Percentiles rank a stretch among this genome's conserved stretches.
Evolutionary conservation across 2,888 invertebrate genomes (phyloP).

Genomic region (Volucella zonaria): DNA sequence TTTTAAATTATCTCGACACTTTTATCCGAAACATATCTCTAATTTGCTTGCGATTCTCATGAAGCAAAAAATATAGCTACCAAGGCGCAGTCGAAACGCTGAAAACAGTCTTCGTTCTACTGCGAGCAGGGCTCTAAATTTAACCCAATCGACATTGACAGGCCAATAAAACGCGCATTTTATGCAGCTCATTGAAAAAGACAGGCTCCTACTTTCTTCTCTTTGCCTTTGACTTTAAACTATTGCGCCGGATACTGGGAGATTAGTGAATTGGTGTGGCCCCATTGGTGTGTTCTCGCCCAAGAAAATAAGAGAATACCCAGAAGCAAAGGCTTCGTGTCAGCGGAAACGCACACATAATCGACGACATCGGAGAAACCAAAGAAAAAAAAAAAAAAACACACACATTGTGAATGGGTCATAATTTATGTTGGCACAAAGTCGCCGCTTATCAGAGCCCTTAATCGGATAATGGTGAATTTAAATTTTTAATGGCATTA

Average conservation of each 20-base stretch:
- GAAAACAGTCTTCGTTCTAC: conserved; percentile 26
- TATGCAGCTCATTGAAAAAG: conserved; percentile 55
- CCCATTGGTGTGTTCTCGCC: background rate
- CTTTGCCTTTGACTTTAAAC: background rate
- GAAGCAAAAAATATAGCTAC: no score
- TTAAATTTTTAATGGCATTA: conserved; percentile 57
- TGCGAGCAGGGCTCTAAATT: conserved; percentile 34
- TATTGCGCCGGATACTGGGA: background rate
- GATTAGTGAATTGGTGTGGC: conserved; percentile 41
- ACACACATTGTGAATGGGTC: background rate
- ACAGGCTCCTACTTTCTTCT: conserved; percentile 17
- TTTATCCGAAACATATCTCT: conserved; percentile 70
- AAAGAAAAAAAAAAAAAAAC: background rate
- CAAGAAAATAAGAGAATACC: background rate
- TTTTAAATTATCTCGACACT: conserved; percentile 61
- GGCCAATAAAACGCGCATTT: conserved; percentile 59
- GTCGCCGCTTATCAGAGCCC: conserved; percentile 46
- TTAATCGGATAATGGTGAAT: conserved; percentile 64
- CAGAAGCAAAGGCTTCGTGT: conserved; percentile 28
- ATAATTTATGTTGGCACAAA: conserved; percentile 62
- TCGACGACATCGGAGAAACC: background rate
- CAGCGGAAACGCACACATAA: background rate
- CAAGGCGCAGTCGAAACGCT: background rate
- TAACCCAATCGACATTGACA: conserved; percentile 70
- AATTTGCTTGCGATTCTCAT: conserved; percentile 39